These are phyloP conservation scores for Ptychadena robeensis DNA, from an alignment of 2,797 vertebrate species.

Conservation along the genomic window DNA sequence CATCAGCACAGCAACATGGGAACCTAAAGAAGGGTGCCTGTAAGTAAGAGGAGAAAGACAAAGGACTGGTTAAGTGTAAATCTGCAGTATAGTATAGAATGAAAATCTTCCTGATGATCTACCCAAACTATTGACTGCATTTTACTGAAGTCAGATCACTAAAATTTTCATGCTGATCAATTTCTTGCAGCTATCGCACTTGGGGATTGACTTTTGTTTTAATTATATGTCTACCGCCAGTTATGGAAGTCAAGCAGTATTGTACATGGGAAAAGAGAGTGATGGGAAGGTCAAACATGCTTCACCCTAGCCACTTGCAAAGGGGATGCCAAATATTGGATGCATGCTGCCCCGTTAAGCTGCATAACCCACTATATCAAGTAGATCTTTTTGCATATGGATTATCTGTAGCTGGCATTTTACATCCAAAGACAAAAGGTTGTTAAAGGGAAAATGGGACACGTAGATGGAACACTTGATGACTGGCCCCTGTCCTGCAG, in stretches of 20 bases:
- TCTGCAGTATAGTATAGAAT: too few relatives aligned
- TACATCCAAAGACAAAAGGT: neutral
- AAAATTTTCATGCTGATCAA: neutral
- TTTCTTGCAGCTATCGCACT: neutral
- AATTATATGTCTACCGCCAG: neutral
- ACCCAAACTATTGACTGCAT: neutral
- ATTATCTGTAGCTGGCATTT: neutral
- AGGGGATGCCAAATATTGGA: neutral
- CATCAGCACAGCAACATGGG: neutral
- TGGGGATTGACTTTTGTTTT: neutral
- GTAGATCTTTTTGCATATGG: neutral
- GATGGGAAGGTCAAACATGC: neutral
- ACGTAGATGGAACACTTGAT: constrained; percentile 15
- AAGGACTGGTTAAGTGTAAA: too few relatives aligned
- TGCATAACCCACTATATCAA: neutral
- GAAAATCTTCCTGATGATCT: too few relatives aligned
- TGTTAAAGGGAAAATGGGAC: constrained; percentile 3
- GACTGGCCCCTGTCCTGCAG: constrained; percentile 56
- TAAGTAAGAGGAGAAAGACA: too few relatives aligned
- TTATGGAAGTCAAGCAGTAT: neutral
- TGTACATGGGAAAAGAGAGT: neutral
- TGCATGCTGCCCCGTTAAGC: neutral
- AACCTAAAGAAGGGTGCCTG: too few relatives aligned
- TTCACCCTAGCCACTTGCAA: neutral
- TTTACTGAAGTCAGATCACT: neutral